Evolutionary conservation across 2,113 vertebrate species (phyloP).

Genomic region (Zosterops lateralis): DNA sequence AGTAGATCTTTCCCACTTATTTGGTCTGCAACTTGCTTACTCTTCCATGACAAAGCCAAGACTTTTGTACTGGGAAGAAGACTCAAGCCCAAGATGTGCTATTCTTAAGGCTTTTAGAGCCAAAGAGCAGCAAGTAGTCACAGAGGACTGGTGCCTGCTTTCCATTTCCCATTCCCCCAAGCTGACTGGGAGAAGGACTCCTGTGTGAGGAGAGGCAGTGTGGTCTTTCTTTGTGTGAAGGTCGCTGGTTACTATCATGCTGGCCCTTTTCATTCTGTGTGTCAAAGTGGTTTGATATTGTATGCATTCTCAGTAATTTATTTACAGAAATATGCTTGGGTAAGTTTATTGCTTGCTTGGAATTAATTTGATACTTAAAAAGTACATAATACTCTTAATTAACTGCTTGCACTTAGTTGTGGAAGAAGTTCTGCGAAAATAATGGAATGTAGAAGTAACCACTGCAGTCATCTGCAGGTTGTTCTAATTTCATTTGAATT

Average conservation of each 20-base stretch:
- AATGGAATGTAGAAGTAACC: background rate
- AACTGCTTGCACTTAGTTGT: background rate
- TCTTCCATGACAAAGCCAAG: background rate
- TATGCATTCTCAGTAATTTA: background rate
- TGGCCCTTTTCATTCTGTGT: background rate
- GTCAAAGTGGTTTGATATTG: background rate
- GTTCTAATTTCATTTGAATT: background rate
- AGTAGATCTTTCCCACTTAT: background rate
- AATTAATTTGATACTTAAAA: background rate
- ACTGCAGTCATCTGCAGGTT: background rate
- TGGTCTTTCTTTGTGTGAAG: background rate
- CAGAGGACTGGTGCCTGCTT: background rate
- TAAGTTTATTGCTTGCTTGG: background rate
- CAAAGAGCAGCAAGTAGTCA: background rate
- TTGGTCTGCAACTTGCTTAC: background rate
- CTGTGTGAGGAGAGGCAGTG: background rate
- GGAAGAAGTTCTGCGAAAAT: background rate
- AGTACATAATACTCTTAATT: background rate
- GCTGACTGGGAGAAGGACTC: background rate
- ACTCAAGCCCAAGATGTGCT: fast-evolving
- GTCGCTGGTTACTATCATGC: background rate
- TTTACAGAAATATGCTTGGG: background rate
- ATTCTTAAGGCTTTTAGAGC: background rate
- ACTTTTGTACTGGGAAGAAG: background rate
- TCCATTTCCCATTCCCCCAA: background rate